Base-by-base conservation (phyloP, 2,113 vertebrate species). In the Gobiocypris rarus region DNA sequence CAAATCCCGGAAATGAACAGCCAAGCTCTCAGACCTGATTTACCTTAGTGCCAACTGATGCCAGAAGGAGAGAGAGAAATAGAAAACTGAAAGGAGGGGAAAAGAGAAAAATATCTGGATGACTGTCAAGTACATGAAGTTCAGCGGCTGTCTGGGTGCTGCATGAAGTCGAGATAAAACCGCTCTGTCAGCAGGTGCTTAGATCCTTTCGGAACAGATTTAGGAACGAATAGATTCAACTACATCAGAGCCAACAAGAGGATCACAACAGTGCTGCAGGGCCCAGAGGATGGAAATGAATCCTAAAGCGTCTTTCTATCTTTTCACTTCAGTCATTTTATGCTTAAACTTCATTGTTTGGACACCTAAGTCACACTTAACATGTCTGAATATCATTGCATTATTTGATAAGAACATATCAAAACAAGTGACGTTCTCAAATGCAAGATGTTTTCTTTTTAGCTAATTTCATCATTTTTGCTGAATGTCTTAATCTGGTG, bases 191-290 rank as follows among this genome's bases (percentile, higher is more conserved):
- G 69, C 43, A 81, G 26, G 59, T 74, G 24, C 34, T 38, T n/a
- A 80, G 28, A 13, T 58, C 28, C 77, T 43, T 58, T 52, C 22
- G 48, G 77, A 31, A 22, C 43, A 50, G 69, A 65, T 78, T 70
- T 67, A 58, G 26, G 54, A 50, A 67, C 1, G 19, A 84, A 45
- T 34, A 78, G 50, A 56, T 26, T 24, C 83, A 69, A 54, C 19
- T 41, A 26, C 75, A 58, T 9, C 75, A 17, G 26, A 76, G n/a
- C 58, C 82, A 77, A 67, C 73, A 75, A 38, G 31, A 67, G 56
- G 76, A 78, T 41, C 48, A 70, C 59, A 69, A 70, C 75, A 77
- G 85, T 88, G 84, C 80, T 73, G 87, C 31, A 85, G 74, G 82
- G 78, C 79, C 52, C 45, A 71, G 69, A 54, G 56, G 43, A 85